Evolutionary conservation across 2,888 invertebrate species (phyloP).

Genomic region (Napeogenes inachia): DNA sequence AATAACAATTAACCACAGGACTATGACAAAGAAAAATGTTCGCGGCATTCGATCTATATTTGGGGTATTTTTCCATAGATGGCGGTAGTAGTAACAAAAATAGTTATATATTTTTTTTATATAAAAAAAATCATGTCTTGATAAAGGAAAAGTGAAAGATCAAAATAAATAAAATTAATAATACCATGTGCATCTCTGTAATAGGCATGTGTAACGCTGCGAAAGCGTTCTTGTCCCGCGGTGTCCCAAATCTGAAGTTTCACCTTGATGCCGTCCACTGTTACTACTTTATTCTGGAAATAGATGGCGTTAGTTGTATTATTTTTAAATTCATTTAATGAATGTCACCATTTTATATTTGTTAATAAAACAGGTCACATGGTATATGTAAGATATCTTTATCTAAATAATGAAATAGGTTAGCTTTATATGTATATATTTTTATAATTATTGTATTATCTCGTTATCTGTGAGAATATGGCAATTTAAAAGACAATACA

Average conservation of each 20-base stretch:
- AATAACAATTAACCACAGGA: no score
- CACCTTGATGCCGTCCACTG: conserved; percentile 89
- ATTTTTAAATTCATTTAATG: not conserved
- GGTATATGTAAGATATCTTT: no score
- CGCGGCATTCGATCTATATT: not conserved
- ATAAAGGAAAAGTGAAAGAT: not conserved
- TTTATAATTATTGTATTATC: no score
- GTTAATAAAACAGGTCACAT: no score
- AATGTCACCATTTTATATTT: no score
- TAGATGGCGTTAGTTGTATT: conserved; percentile 65
- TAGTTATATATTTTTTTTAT: not conserved
- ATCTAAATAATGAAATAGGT: no score
- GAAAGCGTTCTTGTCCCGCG: conserved; percentile 95
- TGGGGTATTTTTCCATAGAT: conserved; percentile 7
- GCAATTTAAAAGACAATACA: no score
- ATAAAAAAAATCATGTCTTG: not conserved
- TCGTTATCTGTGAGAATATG: no score
- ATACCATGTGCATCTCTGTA: conserved; percentile 95
- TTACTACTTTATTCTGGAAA: conserved; percentile 88
- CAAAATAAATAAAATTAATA: not conserved
- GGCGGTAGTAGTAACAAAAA: conserved; percentile 10
- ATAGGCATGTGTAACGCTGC: conserved; percentile 95
- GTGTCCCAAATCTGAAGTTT: conserved; percentile 98
- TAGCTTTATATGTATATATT: no score
- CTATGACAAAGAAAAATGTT: no score